These are phyloP conservation scores for Globodera rostochiensis DNA, from an alignment of 1,140 invertebrate species.

Conservation along the genomic window DNA sequence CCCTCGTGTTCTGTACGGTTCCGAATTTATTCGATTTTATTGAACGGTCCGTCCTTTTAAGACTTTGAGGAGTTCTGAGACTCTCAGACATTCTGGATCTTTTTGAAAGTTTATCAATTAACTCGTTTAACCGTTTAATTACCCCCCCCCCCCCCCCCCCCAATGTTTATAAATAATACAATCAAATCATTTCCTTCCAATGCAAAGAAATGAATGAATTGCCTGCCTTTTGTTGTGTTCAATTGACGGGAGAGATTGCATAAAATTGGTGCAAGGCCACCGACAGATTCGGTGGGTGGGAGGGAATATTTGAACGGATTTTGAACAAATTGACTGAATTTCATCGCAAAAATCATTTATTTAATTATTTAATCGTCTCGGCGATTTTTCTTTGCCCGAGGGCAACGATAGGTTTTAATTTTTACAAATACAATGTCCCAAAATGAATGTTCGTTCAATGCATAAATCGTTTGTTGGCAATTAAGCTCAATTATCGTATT, in stretches of 20 bases:
- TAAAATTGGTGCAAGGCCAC: constrained; percentile 2
- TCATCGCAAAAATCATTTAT: not conserved
- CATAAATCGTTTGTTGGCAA: not conserved
- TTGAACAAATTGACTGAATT: not conserved
- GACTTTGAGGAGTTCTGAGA: too few relatives aligned
- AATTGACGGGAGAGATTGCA: not conserved
- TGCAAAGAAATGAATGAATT: not conserved
- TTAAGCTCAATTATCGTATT: not conserved
- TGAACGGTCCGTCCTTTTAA: too few relatives aligned
- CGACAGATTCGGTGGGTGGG: not conserved
- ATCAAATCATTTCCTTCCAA: not conserved
- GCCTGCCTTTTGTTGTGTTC: not conserved
- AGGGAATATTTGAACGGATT: not conserved
- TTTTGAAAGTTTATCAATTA: too few relatives aligned
- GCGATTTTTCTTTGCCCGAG: not conserved
- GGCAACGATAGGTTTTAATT: too few relatives aligned
- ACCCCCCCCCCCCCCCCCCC: too few relatives aligned
- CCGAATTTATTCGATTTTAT: too few relatives aligned
- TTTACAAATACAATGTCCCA: too few relatives aligned
- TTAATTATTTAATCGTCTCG: not conserved
- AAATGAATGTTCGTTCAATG: not conserved
- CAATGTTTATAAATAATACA: not conserved
- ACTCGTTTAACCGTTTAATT: too few relatives aligned
- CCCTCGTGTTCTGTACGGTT: too few relatives aligned
- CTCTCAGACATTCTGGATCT: too few relatives aligned